Base-by-base conservation (phyloP, 2,797 vertebrate species). In the Artibeus jamaicensis region DNA sequence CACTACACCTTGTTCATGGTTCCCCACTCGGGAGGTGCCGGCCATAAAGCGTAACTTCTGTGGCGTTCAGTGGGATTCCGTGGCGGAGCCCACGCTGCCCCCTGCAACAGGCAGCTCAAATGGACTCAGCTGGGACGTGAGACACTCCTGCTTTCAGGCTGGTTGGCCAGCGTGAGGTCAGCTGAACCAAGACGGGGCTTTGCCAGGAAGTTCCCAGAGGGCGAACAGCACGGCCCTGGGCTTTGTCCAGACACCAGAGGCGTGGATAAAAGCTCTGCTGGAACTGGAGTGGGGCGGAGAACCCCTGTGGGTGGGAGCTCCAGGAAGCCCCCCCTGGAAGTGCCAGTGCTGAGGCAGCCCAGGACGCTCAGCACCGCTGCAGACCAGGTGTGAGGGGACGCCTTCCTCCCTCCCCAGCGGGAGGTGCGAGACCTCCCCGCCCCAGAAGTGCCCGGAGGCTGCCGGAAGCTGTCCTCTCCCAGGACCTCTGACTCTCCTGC, bases 391-490 rank as follows among this genome's bases (percentile, higher is more conserved):
- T 82, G 57, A 97, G 81, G 55, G 9, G 2, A 42, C 42, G 53
- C 9, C 53, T 2, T 9, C 53, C 53, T 8, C 6, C 53, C 53
- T 22, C 21, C 53, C 53, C 3, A 4, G 2, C 53, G 2, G 19
- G 21, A 21, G 2, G 53, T 21, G 2, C 44, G 29, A 42, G 26
- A 34, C 34, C 5, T 46, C 62, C 19, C 24, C 57, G 26, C 50
- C 26, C 42, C 15, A 32, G 92, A 81, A 65, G 57, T 5, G 67
- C 53, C 78, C 14, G 2, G 2, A 34, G 18, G 9, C 26, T 85
- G n/a, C 4, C 2, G 5, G n/a, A 34, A 22, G 5, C 10, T 0
- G 0, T 1, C 57, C 8, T 77, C 1, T 24, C 4, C 0, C 0
- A 10, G 4, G 34, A 8, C 65, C 78, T 65, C 32, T 5, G 11